A percentile compares a stretch with the other conserved stretches of the same genome.
These are phyloP conservation scores for Hippoglossus hippoglossus DNA, from an alignment of 2,797 vertebrate species.

Conservation along the genomic window DNA sequence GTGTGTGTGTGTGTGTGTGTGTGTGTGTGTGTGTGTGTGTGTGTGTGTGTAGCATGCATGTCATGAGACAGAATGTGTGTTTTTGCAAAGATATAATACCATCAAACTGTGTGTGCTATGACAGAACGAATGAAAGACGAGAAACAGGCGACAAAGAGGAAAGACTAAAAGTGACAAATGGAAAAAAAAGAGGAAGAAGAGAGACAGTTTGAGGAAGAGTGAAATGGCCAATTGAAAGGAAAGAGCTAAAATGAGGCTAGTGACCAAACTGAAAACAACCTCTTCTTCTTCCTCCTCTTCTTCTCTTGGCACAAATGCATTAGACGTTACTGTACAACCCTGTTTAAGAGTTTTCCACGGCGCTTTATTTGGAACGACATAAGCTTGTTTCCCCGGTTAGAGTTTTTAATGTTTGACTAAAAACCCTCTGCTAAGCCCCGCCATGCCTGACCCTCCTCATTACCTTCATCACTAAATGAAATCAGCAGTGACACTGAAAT, in stretches of 20 bases:
- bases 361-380: slow-evolving; percentile 49
- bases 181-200: not conserved
- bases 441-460: slow-evolving; percentile 50
- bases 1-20: not conserved
- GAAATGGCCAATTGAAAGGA: not conserved
- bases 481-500: slow-evolving; percentile 45
- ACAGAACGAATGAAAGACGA: not conserved
- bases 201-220: not conserved
- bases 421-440: slow-evolving; percentile 46
- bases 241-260: not conserved
- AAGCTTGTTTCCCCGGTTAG: slow-evolving; percentile 42
- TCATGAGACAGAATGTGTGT: slow-evolving; percentile 4
- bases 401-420: slow-evolving; percentile 58
- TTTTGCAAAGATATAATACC: not conserved
- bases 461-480: slow-evolving; percentile 48
- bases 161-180: not conserved
- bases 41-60: slow-evolving; percentile 11
- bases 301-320: slow-evolving; percentile 25
- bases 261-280: not conserved
- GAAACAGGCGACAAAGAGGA: not conserved
- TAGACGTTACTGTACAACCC: slow-evolving; percentile 18
- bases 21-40: slow-evolving; percentile 22
- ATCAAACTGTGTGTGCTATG: not conserved
- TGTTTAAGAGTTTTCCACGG: slow-evolving; percentile 14
- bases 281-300: not conserved